Evolutionary conservation across 2,113 vertebrate species (phyloP).

Genomic region (Eonycteris spelaea): DNA sequence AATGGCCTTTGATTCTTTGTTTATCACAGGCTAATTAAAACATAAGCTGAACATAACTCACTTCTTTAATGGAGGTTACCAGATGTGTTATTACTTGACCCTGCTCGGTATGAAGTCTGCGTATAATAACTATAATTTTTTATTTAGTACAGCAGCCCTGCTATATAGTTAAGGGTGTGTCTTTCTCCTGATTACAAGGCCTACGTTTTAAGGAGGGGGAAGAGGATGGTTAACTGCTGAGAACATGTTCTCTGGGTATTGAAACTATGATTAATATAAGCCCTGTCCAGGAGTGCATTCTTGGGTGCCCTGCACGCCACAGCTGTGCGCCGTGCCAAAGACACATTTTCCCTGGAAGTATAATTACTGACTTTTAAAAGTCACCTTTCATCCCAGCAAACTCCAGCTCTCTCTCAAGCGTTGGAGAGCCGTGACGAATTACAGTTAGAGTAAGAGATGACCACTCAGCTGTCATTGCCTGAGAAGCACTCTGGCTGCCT

Average conservation of each 20-base stretch:
- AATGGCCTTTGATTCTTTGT: constrained; percentile 83
- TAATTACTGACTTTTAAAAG: constrained; percentile 73
- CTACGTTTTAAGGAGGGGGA: constrained; percentile 68
- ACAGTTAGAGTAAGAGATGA: constrained; percentile 27
- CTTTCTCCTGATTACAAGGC: constrained; percentile 75
- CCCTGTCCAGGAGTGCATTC: constrained; percentile 60
- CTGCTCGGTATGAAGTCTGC: constrained; percentile 54
- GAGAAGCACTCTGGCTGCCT: constrained; percentile 11
- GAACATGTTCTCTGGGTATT: constrained; percentile 58
- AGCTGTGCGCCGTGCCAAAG: background rate
- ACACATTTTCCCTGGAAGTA: constrained; percentile 53
- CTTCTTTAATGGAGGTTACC: constrained; percentile 80
- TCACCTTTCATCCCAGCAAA: constrained; percentile 69
- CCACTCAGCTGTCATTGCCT: constrained; percentile 44
- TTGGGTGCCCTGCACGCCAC: background rate
- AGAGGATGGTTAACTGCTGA: constrained; percentile 65
- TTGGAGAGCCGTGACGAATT: constrained; percentile 58
- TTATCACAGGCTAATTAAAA: constrained; percentile 84
- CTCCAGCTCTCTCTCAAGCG: background rate
- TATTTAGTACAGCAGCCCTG: constrained; percentile 72
- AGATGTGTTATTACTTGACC: constrained; percentile 81
- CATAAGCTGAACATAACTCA: constrained; percentile 80
- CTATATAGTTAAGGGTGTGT: constrained; percentile 69
- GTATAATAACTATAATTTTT: constrained; percentile 78
- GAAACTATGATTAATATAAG: constrained; percentile 60